Conservation (phyloP, 2,113 vertebrate species). For the Petrocephalus microphthalmus region DNA sequence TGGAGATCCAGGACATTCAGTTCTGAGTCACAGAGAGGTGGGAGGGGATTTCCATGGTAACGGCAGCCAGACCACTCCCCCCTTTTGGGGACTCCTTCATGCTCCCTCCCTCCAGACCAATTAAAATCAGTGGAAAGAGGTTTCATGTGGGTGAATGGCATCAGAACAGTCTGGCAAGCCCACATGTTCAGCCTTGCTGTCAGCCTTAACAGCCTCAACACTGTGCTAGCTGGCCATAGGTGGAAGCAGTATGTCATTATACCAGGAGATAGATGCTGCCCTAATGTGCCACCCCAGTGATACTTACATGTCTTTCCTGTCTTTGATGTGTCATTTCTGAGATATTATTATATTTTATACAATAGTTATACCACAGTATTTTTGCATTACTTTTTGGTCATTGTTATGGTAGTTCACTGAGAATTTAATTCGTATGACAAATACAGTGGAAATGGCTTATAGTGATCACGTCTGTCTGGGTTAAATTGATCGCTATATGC, state of each 20-base stretch:
- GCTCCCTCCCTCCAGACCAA: neutral
- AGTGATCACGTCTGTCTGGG: no score
- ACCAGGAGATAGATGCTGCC: neutral
- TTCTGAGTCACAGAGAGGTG: neutral
- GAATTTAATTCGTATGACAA: neutral
- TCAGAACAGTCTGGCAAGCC: neutral
- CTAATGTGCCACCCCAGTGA: neutral
- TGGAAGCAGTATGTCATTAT: neutral
- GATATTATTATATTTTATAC: neutral
- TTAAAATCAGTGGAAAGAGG: neutral
- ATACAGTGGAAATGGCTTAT: no score
- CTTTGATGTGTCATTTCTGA: neutral
- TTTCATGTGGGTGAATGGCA: neutral
- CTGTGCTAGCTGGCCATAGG: no score
- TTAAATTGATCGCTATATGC: no score
- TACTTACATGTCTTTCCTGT: neutral
- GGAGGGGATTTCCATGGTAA: neutral
- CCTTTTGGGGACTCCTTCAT: neutral
- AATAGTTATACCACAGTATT: neutral
- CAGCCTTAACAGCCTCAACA: no score
- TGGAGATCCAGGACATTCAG: neutral
- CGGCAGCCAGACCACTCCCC: neutral
- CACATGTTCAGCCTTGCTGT: neutral
- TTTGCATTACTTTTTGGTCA: neutral
- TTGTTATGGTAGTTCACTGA: neutral